A percentile compares a stretch with the other conserved stretches of the same genome.
Conservation (phyloP, 2,113 vertebrate species). For the Crotalus tigris region DNA sequence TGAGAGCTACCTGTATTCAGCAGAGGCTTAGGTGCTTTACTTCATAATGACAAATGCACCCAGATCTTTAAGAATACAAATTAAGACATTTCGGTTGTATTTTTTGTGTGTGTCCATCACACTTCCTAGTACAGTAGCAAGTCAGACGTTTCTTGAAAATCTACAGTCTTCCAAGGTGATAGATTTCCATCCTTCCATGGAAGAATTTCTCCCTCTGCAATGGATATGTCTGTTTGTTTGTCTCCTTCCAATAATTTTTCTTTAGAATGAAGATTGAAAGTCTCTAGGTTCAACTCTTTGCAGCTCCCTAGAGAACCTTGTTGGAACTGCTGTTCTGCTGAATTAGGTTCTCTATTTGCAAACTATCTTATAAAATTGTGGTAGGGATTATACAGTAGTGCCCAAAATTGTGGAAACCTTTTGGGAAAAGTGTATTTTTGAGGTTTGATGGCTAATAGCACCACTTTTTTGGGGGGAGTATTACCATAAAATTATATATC, state of each 20-base stretch:
- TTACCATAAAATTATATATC: too few relatives aligned
- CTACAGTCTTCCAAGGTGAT: not conserved
- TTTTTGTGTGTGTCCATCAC: not conserved
- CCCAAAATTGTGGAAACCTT: too few relatives aligned
- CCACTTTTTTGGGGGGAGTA: too few relatives aligned
- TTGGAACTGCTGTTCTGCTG: not conserved
- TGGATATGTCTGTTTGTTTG: not conserved
- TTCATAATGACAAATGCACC: not conserved
- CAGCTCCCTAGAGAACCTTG: not conserved
- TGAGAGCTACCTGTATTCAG: not conserved
- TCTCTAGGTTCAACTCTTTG: not conserved
- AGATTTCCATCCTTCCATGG: not conserved
- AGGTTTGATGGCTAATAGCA: too few relatives aligned
- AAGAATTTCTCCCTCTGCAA: not conserved
- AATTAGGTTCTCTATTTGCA: not conserved
- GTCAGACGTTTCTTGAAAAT: not conserved
- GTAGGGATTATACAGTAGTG: not conserved
- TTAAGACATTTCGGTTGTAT: not conserved
- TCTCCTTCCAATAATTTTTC: not conserved
- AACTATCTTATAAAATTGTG: not conserved
- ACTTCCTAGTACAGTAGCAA: not conserved
- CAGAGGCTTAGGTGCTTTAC: not conserved
- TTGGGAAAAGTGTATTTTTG: too few relatives aligned
- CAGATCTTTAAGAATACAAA: not conserved
- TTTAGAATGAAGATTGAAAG: not conserved